A percentile compares a stretch with the other conserved stretches of the same genome.
Conservation (phyloP, 2,797 vertebrate genomes). For the Oreonectes daqikongensis region DNA sequence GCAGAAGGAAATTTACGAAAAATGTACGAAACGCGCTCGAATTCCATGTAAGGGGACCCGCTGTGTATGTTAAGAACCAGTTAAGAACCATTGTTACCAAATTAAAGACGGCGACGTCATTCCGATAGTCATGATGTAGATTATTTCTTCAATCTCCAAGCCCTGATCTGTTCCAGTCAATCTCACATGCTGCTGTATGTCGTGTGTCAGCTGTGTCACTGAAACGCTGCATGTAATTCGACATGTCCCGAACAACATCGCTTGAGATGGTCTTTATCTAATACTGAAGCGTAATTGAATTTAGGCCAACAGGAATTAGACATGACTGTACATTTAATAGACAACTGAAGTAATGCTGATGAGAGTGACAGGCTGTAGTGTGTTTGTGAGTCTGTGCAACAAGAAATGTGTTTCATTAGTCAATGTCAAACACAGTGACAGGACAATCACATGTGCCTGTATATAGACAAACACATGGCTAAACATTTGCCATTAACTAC, state of each 20-base stretch:
- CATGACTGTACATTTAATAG: conserved; percentile 1
- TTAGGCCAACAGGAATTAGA: background rate
- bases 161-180: background rate
- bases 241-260: background rate
- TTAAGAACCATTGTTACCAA: too few relatives aligned
- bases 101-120: background rate
- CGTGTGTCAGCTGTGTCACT: background rate
- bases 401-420: conserved; percentile 43
- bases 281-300: background rate
- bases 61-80: too few relatives aligned
- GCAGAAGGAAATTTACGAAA: too few relatives aligned
- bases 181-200: background rate
- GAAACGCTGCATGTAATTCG: background rate
- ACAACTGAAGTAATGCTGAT: background rate
- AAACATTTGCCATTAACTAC: too few relatives aligned
- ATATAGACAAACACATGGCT: conserved; percentile 16
- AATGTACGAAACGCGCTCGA: too few relatives aligned
- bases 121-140: background rate
- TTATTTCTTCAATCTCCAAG: background rate
- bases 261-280: background rate
- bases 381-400: background rate
- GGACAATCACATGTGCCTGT: conserved; percentile 9
- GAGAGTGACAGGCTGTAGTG: background rate
- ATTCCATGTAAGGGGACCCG: too few relatives aligned
- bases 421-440: conserved; percentile 42